Evolutionary conservation across 2,113 vertebrate species (phyloP).

Genomic region (Sula dactylatra): DNA sequence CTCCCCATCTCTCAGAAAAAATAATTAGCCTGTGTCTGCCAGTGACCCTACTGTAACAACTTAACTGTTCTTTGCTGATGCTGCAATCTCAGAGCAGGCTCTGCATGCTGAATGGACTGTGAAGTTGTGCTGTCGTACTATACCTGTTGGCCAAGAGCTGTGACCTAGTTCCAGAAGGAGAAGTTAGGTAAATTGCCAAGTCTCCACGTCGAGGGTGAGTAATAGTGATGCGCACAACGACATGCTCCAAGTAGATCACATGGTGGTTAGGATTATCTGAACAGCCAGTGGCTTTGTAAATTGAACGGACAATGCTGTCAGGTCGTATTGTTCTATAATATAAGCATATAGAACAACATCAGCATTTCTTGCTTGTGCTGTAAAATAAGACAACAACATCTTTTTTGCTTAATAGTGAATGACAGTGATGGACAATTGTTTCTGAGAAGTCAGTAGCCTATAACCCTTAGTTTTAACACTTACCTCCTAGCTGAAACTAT

Average conservation of each 20-base stretch:
- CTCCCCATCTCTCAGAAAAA: neutral
- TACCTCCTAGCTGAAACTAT: neutral
- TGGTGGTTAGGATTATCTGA: constrained; percentile 92
- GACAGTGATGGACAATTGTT: neutral
- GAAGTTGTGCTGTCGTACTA: neutral
- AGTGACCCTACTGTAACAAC: neutral
- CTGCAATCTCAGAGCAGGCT: neutral
- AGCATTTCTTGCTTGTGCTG: neutral
- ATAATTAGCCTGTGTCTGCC: neutral
- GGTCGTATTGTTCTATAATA: constrained; percentile 91
- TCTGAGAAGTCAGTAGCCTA: neutral
- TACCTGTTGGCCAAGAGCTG: constrained; percentile 98
- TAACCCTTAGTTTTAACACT: neutral
- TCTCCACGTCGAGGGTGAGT: constrained; percentile 94
- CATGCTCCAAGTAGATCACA: constrained; percentile 95
- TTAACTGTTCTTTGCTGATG: neutral
- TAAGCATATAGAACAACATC: neutral
- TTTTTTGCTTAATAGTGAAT: neutral
- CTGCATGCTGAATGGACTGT: neutral
- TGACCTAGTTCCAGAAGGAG: constrained; percentile 96
- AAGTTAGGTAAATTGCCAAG: constrained; percentile 96
- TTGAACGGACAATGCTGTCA: constrained; percentile 90
- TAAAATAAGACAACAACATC: neutral
- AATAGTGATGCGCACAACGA: constrained; percentile 94
- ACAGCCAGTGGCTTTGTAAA: constrained; percentile 97